phyloP scores from a whole-genome alignment of 2,888 invertebrate species.

The Leptinotarsa haldemani region DNA sequence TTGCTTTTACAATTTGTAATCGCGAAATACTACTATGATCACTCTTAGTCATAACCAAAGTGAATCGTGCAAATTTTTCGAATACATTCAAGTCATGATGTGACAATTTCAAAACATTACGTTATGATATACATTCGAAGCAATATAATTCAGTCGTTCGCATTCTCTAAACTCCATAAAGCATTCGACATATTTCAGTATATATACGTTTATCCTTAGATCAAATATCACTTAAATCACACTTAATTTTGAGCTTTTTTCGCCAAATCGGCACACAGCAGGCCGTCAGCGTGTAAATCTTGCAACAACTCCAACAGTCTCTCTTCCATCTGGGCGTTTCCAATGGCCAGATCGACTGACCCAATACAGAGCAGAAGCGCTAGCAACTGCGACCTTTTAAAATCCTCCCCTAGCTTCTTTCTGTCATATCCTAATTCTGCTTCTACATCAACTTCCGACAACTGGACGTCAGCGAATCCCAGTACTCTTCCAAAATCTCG shows the following conservation, averaged over 20 bases:
- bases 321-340: conserved; percentile 80
- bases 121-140: conserved; percentile 3
- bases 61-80: too few species aligned
- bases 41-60: too few species aligned
- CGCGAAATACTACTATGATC: too few species aligned
- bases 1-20: too few species aligned
- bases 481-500: conserved; percentile 77
- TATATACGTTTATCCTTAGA: conserved; percentile 27
- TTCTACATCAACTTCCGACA: conserved; percentile 73
- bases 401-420: conserved; percentile 69
- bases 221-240: conserved; percentile 39
- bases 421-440: conserved; percentile 66
- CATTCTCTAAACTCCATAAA: conserved; percentile 2
- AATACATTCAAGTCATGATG: too few species aligned
- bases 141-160: neutral
- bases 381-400: conserved; percentile 75
- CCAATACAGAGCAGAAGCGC: conserved; percentile 84
- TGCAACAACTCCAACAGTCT: conserved; percentile 79
- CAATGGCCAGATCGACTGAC: conserved; percentile 83
- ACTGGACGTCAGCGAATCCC: conserved; percentile 73
- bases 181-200: conserved; percentile 23
- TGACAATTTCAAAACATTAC: too few species aligned
- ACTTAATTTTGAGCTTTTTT: conserved; percentile 42
- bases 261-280: conserved; percentile 66
- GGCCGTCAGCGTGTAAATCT: conserved; percentile 78